phyloP scores from a whole-genome alignment of 2,888 invertebrate species.

The Baccha elongata region DNA sequence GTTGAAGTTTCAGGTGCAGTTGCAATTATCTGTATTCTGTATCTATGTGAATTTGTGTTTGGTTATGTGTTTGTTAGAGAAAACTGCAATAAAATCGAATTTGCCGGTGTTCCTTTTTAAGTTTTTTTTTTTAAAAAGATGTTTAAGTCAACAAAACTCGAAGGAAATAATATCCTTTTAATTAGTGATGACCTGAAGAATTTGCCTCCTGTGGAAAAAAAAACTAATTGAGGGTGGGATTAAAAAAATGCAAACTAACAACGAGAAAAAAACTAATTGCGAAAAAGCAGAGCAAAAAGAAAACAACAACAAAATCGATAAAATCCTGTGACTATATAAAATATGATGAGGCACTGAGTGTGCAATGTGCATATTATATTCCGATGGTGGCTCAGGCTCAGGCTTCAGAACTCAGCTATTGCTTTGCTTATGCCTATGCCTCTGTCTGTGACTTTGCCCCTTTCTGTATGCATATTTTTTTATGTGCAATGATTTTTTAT shows the following conservation, averaged over 20 bases:
- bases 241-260: slow-evolving; percentile 39
- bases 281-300: slow-evolving; percentile 59
- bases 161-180: slow-evolving; percentile 38
- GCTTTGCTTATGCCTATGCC: not conserved
- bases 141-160: not conserved
- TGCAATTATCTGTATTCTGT: slow-evolving; percentile 24
- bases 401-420: slow-evolving; percentile 6
- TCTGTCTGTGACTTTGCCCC: slow-evolving; percentile 15
- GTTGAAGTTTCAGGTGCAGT: slow-evolving; percentile 33
- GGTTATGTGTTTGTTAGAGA: slow-evolving; percentile 28
- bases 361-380: slow-evolving; percentile 44
- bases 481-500: slow-evolving; percentile 57
- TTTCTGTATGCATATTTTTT: slow-evolving; percentile 63
- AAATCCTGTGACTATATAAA: slow-evolving; percentile 66
- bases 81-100: slow-evolving; percentile 68
- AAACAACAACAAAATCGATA: slow-evolving; percentile 73
- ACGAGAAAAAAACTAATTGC: slow-evolving; percentile 28
- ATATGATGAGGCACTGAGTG: slow-evolving; percentile 28
- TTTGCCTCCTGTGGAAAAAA: slow-evolving; percentile 3
- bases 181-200: slow-evolving; percentile 52
- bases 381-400: slow-evolving; percentile 30
- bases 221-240: slow-evolving; percentile 25
- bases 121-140: not conserved
- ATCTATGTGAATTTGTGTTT: slow-evolving; percentile 6
- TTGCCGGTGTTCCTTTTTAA: slow-evolving; percentile 44